Conservation (phyloP, 2,113 vertebrate genomes). For the Aptenodytes forsteri region DNA sequence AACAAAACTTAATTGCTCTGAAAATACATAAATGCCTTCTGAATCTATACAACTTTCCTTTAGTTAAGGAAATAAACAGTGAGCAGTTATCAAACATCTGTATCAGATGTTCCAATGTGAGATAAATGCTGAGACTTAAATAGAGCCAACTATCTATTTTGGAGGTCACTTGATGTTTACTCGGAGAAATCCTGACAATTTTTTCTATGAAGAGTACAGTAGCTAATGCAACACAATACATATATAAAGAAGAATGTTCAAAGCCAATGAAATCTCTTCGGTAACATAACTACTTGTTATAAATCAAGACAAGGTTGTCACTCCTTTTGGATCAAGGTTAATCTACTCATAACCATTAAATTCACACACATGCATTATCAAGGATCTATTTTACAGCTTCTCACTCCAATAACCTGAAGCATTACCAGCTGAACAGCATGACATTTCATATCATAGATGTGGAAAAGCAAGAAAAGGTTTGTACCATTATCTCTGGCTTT, state of each 20-base stretch:
- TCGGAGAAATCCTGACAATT: neutral
- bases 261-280: neutral
- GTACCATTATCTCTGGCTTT: neutral
- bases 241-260: neutral
- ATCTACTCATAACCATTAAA: neutral
- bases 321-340: neutral
- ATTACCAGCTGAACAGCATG: neutral
- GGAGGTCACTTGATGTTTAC: neutral
- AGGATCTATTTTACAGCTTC: neutral
- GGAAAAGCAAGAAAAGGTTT: neutral
- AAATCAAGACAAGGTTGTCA: conserved; percentile 3
- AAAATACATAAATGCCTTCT: neutral
- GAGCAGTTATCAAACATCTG: neutral
- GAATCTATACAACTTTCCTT: neutral
- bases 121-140: neutral
- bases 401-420: neutral
- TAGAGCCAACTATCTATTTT: neutral
- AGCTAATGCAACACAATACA: neutral
- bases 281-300: neutral
- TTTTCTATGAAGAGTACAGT: neutral
- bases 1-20: neutral
- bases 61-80: neutral
- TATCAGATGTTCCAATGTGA: neutral
- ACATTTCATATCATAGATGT: neutral
- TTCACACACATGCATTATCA: neutral